phyloP scores from a whole-genome alignment of 2,888 invertebrate genomes.

The Acronicta aceris region DNA sequence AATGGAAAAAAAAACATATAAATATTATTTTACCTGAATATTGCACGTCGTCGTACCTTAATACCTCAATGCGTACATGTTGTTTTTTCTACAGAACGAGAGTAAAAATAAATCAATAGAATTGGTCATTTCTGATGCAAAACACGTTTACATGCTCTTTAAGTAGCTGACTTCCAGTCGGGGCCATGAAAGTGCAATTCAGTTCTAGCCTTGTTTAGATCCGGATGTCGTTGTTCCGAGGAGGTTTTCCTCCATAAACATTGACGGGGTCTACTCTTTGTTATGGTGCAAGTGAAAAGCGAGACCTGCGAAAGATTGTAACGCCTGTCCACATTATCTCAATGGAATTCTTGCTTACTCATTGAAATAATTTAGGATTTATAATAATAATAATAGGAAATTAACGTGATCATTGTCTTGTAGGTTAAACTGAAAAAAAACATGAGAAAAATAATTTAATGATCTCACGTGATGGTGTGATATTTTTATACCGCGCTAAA shows the following conservation, averaged over 20 bases:
- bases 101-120: slow-evolving; percentile 47
- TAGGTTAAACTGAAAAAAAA: too few relatives aligned
- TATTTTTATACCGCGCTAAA: too few relatives aligned
- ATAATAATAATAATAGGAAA: too few relatives aligned
- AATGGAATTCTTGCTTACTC: too few relatives aligned
- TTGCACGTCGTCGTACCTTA: too few relatives aligned
- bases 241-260: slow-evolving; percentile 69
- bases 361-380: too few relatives aligned
- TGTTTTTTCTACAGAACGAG: slow-evolving; percentile 35
- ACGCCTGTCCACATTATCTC: too few relatives aligned
- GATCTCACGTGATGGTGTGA: too few relatives aligned
- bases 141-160: slow-evolving; percentile 46
- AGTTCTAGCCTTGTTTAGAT: slow-evolving; percentile 64
- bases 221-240: slow-evolving; percentile 51
- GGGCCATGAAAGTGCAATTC: slow-evolving; percentile 60
- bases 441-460: too few relatives aligned
- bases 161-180: slow-evolving; percentile 36
- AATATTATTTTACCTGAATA: too few relatives aligned
- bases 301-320: not conserved
- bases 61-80: slow-evolving; percentile 4
- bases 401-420: too few relatives aligned
- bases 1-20: too few relatives aligned
- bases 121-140: slow-evolving; percentile 40
- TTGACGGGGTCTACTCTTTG: slow-evolving; percentile 57
- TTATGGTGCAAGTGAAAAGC: slow-evolving; percentile 45